phyloP scores from a whole-genome alignment of 2,113 vertebrate species.

The Ammodytes marinus region DNA sequence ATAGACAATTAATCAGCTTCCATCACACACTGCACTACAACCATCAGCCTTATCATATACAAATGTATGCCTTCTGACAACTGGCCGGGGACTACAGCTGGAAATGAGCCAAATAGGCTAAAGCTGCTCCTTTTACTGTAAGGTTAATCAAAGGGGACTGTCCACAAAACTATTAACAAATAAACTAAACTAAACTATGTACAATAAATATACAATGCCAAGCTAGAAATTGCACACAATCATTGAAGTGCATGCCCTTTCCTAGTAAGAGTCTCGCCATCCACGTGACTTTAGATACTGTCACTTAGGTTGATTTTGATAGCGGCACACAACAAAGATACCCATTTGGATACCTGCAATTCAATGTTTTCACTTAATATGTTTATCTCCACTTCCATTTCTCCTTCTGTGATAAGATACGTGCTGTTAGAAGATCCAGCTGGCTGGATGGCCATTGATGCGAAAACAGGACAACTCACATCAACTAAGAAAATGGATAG shows the following conservation, averaged over 20 bases:
- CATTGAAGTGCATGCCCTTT: neutral
- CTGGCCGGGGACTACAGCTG: neutral
- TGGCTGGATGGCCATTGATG: slow-evolving; percentile 82
- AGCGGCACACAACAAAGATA: neutral
- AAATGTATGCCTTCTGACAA: too few species aligned
- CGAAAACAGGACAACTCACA: slow-evolving; percentile 81
- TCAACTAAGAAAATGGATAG: slow-evolving; percentile 81
- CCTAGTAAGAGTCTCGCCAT: neutral
- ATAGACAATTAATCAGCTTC: too few species aligned
- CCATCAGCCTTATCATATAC: too few species aligned
- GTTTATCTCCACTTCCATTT: neutral
- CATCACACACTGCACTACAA: too few species aligned
- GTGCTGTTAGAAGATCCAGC: slow-evolving; percentile 78
- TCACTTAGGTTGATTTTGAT: neutral
- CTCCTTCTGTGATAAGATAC: slow-evolving; percentile 73
- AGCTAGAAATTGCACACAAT: neutral
- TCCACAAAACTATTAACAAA: too few species aligned
- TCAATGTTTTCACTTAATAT: neutral
- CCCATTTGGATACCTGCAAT: neutral
- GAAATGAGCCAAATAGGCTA: too few species aligned
- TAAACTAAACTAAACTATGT: neutral
- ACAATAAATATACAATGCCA: neutral
- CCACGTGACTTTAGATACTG: neutral
- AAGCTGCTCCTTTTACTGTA: too few species aligned
- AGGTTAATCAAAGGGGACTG: too few species aligned